A percentile compares a stretch with the other conserved stretches of the same genome.
These are phyloP conservation scores for Pithys albifrons DNA, from an alignment of 2,113 vertebrate genomes.

Conservation along the genomic window DNA sequence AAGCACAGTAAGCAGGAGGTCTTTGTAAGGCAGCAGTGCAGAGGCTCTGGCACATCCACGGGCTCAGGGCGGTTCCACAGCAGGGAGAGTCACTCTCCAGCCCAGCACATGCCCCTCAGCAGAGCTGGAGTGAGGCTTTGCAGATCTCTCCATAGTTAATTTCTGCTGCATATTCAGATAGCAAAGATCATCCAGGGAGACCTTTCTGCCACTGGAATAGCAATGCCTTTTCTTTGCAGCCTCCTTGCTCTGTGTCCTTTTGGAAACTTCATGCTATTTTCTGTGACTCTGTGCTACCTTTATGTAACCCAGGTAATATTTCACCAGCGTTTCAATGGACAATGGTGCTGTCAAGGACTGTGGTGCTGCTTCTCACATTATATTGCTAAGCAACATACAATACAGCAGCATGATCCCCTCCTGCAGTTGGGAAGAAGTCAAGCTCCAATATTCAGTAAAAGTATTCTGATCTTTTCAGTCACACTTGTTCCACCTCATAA, in stretches of 20 bases:
- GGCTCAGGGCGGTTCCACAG: neutral
- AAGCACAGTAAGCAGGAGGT: neutral
- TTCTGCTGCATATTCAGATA: neutral
- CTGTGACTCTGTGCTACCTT: slow-evolving; percentile 32
- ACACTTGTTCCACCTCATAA: neutral
- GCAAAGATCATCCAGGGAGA: neutral
- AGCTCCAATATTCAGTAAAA: slow-evolving; percentile 32
- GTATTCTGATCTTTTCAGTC: neutral
- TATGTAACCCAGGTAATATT: slow-evolving; percentile 66
- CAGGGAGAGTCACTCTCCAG: neutral
- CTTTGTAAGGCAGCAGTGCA: neutral
- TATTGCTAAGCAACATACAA: slow-evolving; percentile 73
- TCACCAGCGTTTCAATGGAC: slow-evolving; percentile 62
- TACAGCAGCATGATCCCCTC: slow-evolving; percentile 59
- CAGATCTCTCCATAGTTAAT: slow-evolving; percentile 13
- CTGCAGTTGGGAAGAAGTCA: slow-evolving; percentile 49
- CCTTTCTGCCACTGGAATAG: neutral
- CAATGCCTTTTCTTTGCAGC: neutral
- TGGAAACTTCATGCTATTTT: slow-evolving; percentile 28
- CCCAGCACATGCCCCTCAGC: neutral
- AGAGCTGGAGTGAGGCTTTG: neutral
- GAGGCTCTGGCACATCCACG: neutral
- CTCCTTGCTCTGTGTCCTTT: slow-evolving; percentile 13
- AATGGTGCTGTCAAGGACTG: slow-evolving; percentile 62
- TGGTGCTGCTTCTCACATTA: slow-evolving; percentile 62